A percentile compares a stretch with the other conserved stretches of the same genome.
Conservation (phyloP, 2,888 invertebrate genomes). For the Melinaea marsaeus region DNA sequence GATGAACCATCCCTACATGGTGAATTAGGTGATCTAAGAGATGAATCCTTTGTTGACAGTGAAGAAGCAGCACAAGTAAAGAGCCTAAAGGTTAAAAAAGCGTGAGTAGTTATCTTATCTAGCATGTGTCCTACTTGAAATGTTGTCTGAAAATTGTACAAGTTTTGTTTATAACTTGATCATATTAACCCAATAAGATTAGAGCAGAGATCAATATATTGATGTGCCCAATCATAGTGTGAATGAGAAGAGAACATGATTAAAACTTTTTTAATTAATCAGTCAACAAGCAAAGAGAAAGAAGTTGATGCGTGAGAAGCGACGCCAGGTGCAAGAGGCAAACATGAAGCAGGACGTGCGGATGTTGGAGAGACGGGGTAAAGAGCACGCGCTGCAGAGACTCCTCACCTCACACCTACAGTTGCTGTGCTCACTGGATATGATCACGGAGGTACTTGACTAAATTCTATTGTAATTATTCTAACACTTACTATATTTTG, state of each 20-base stretch:
- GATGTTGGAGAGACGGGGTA: constrained; percentile 62
- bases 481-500: not conserved
- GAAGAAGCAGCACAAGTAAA: constrained; percentile 38
- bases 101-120: constrained; percentile 45
- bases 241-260: not conserved
- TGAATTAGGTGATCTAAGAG: constrained; percentile 52
- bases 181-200: too few species aligned
- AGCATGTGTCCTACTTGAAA: not conserved
- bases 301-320: constrained; percentile 55
- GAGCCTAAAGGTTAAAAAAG: constrained; percentile 58
- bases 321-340: constrained; percentile 55
- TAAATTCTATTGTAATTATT: not conserved
- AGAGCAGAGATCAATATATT: too few species aligned
- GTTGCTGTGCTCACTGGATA: constrained; percentile 80
- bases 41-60: constrained; percentile 44
- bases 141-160: not conserved
- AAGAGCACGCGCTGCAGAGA: constrained; percentile 75
- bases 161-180: too few species aligned
- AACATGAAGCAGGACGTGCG: constrained; percentile 63
- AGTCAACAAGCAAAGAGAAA: constrained; percentile 59
- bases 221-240: too few species aligned
- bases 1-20: constrained; percentile 52
- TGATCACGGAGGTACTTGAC: constrained; percentile 59
- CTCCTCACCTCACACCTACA: constrained; percentile 82
- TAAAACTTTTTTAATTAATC: constrained; percentile 8